phyloP scores from a whole-genome alignment of 2,113 vertebrate species.

The Ochotona curzoniae region DNA sequence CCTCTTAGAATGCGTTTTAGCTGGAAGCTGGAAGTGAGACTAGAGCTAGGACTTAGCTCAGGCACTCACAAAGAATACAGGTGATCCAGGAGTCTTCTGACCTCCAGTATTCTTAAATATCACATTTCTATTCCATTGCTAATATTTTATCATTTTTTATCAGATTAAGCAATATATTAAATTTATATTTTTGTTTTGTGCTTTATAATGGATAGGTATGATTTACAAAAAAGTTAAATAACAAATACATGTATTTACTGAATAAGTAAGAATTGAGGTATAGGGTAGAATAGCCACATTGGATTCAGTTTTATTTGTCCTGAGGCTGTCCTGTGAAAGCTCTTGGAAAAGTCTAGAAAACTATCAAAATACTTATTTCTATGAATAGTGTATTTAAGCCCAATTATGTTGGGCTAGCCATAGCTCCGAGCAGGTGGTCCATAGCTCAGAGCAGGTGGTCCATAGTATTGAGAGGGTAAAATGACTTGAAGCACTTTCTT shows the following conservation, averaged over 20 bases:
- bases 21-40: too few relatives aligned
- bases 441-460: not conserved
- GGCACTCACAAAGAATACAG: too few relatives aligned
- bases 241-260: not conserved
- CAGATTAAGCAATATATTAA: not conserved
- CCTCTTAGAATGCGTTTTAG: too few relatives aligned
- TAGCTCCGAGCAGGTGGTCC: too few relatives aligned
- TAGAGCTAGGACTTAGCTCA: too few relatives aligned
- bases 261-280: not conserved
- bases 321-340: not conserved
- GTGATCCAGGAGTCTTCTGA: too few relatives aligned
- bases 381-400: not conserved
- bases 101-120: not conserved
- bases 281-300: not conserved
- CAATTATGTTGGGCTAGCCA: not conserved
- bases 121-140: not conserved
- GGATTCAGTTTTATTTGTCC: not conserved
- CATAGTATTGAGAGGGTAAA: not conserved
- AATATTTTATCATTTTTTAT: not conserved
- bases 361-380: not conserved
- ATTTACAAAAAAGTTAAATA: conserved; percentile 1
- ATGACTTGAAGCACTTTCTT: not conserved
- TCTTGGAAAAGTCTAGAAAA: not conserved
- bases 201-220: not conserved
- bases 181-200: conserved; percentile 2